Base-by-base conservation (phyloP, 2,113 vertebrate species). In the Cynopterus brachyotis region DNA sequence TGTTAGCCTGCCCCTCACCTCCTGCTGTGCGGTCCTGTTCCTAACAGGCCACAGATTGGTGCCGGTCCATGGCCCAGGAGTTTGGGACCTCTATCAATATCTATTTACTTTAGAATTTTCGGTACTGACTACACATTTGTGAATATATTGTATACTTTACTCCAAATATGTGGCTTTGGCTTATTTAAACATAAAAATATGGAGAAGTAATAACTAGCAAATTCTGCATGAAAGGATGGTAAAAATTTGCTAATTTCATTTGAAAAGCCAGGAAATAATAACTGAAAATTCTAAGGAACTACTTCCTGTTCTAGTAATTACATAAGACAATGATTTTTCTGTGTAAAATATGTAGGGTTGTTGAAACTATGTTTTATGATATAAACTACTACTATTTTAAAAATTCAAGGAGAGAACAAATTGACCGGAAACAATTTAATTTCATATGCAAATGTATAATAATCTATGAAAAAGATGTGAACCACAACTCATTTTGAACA, bases 121-220 rank as follows among this genome's bases (percentile, higher is more conserved):
- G 70, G 19, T 89, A 72, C 0, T 82, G 37, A 75, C 15, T 72
- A 91, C 30, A 57, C 6, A 92, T 72, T 60, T 83, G 3, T 60
- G 59, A 40, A 50, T 62, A 55, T n/a, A n/a, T 28, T 94, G 12
- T 59, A 24, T 22, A 30, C 73, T 91, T 75, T 75, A 95, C 60
- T 76, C 67, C 76, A 87, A 91, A 93, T 82, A 82, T 6, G 5
- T 69, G 40, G 45, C 78, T 37, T 35, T 84, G 69, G 64, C 26
- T 78, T 93, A 89, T 50, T 89, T 79, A 79, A 70, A 96, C 9
- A 70, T 96, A 37, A 86, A 94, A 91, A 88, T 69, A 8, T 35
- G 64, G 0, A 35, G 6, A 22, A 88, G 9, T 62, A 67, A 30
- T 35, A 73, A 19, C 22, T 67, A 95, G 19, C 26, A 93, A 95